These are phyloP conservation scores for Panopea generosa DNA, from an alignment of 2,888 invertebrate genomes.

Conservation along the genomic window DNA sequence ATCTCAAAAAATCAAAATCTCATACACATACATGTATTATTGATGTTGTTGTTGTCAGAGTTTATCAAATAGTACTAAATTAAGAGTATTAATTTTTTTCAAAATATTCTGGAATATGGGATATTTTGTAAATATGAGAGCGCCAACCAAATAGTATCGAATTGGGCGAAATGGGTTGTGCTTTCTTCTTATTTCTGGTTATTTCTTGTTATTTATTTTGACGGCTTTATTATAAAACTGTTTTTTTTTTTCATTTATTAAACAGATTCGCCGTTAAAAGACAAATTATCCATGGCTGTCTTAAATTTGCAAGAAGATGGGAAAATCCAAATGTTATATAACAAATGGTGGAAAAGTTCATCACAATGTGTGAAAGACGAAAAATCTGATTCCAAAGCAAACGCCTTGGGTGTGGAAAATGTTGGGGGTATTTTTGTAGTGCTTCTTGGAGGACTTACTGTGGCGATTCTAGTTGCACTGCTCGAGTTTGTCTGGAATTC, in stretches of 20 bases:
- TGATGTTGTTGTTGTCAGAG: too few relatives aligned
- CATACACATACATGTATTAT: too few relatives aligned
- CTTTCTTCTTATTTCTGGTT: too few relatives aligned
- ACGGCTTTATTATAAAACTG: too few relatives aligned
- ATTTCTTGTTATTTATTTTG: too few relatives aligned
- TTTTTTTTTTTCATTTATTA: slow-evolving; percentile 22
- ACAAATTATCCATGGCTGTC: slow-evolving; percentile 97
- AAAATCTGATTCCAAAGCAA: slow-evolving; percentile 93
- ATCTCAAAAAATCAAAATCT: too few relatives aligned
- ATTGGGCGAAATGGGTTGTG: too few relatives aligned
- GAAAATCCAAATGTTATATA: slow-evolving; percentile 93
- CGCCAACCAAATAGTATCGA: too few relatives aligned
- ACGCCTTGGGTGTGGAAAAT: slow-evolving; percentile 96
- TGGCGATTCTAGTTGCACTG: slow-evolving; percentile 96
- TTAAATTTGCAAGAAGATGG: slow-evolving; percentile 98
- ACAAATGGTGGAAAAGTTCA: slow-evolving; percentile 94
- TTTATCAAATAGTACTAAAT: too few relatives aligned
- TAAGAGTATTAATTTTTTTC: too few relatives aligned
- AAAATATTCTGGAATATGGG: too few relatives aligned
- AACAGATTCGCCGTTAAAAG: slow-evolving; percentile 96
- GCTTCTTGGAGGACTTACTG: slow-evolving; percentile 94
- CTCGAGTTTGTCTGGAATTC: slow-evolving; percentile 90
- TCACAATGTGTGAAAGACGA: slow-evolving; percentile 86
- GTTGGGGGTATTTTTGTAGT: slow-evolving; percentile 98
- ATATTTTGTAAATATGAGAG: too few relatives aligned